Evolutionary conservation across 2,797 vertebrate species (phyloP).

Genomic region (Ctenopoma multispine): DNA sequence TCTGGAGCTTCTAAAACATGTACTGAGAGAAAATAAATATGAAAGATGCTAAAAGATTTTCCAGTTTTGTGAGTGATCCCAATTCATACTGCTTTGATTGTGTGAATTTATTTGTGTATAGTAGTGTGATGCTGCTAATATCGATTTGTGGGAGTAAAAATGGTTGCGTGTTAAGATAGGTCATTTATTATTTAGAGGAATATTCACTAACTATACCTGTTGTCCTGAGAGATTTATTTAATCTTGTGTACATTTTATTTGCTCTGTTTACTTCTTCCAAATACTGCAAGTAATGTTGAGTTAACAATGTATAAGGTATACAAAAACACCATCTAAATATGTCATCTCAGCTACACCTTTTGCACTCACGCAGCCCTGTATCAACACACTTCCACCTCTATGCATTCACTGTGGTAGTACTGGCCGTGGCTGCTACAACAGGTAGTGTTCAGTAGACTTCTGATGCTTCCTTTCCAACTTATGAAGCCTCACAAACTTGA

Average conservation of each 20-base stretch:
- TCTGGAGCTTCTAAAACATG: constrained; percentile 26
- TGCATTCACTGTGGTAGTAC: too few relatives aligned
- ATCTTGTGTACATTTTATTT: background rate
- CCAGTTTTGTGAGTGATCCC: background rate
- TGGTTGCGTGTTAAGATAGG: background rate
- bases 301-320: background rate
- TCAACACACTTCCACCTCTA: too few relatives aligned
- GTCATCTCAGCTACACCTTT: too few relatives aligned
- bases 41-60: background rate
- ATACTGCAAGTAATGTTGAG: background rate
- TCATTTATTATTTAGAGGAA: background rate
- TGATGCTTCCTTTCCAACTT: too few relatives aligned
- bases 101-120: background rate
- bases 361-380: too few relatives aligned
- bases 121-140: background rate
- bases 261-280: background rate
- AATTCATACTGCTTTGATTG: background rate
- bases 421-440: too few relatives aligned
- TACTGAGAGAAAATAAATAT: background rate
- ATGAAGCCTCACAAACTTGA: too few relatives aligned
- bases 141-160: background rate
- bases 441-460: too few relatives aligned
- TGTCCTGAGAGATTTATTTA: background rate
- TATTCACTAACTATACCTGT: background rate
- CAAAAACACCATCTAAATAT: background rate